These are phyloP conservation scores for Patella ulyssiponensis DNA, from an alignment of 2,888 invertebrate species.

Conservation along the genomic window DNA sequence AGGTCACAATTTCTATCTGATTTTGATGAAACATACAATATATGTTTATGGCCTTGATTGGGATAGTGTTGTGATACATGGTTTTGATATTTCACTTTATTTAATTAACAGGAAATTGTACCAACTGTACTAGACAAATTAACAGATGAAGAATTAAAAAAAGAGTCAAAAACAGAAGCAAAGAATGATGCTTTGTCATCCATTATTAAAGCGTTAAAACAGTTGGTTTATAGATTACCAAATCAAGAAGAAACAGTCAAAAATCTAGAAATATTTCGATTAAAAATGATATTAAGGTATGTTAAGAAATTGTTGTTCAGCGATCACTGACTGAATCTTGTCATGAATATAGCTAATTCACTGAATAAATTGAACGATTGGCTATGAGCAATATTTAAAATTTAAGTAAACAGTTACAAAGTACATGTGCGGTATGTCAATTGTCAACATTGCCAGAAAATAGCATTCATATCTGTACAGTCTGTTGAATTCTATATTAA, in stretches of 20 bases:
- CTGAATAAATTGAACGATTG: too few species aligned
- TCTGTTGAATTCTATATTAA: too few species aligned
- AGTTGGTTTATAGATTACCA: slow-evolving; percentile 86
- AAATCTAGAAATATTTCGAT: slow-evolving; percentile 91
- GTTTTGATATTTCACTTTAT: slow-evolving; percentile 13
- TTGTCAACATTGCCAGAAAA: too few species aligned
- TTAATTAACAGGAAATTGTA: slow-evolving; percentile 84
- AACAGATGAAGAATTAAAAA: slow-evolving; percentile 94
- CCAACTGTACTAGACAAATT: slow-evolving; percentile 91
- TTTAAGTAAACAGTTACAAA: too few species aligned
- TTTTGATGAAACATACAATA: too few species aligned
- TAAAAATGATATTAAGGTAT: slow-evolving; percentile 90
- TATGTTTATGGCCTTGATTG: too few species aligned
- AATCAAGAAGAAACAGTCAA: slow-evolving; percentile 82
- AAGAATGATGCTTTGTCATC: slow-evolving; percentile 96
- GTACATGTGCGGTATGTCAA: too few species aligned
- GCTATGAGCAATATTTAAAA: too few species aligned
- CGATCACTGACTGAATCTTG: too few species aligned
- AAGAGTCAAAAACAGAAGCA: slow-evolving; percentile 92
- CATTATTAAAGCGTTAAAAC: slow-evolving; percentile 92
- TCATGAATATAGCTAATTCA: too few species aligned
- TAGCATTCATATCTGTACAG: too few species aligned
- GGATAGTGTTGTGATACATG: neutral
- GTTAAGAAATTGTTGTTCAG: neutral
- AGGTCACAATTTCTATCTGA: too few species aligned